Conservation (phyloP, 2,797 vertebrate species). For the Agapornis canus region DNA sequence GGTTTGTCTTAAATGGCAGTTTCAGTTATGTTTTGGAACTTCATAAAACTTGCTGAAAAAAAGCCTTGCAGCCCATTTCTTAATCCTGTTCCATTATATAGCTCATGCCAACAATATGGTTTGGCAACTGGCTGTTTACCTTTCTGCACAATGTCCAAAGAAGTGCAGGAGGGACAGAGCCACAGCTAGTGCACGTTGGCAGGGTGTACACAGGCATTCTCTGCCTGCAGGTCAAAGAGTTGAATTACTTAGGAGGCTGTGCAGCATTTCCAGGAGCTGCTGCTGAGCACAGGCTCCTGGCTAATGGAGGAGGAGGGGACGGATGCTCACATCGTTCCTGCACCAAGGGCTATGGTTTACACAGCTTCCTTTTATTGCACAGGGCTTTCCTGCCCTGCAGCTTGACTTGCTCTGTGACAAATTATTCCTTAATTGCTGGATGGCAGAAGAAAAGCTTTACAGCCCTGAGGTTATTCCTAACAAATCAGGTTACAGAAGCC, state of each 20-base stretch:
- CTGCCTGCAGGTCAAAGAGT: neutral
- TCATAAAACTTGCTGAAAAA: neutral
- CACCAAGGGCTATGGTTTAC: neutral
- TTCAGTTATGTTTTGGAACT: neutral
- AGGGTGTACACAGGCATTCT: neutral
- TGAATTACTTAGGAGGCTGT: neutral
- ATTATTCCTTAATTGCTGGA: slow-evolving; percentile 66
- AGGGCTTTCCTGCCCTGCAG: slow-evolving; percentile 57
- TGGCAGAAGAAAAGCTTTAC: slow-evolving; percentile 61
- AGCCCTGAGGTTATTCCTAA: slow-evolving; percentile 63
- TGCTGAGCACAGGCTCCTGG: neutral
- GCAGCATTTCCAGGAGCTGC: neutral
- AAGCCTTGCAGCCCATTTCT: neutral
- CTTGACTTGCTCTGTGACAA: slow-evolving; percentile 57
- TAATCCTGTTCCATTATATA: neutral
- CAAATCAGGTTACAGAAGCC: slow-evolving; percentile 65
- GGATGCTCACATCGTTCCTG: neutral
- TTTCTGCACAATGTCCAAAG: neutral
- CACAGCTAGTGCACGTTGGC: neutral
- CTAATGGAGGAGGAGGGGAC: neutral
- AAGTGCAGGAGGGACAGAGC: neutral
- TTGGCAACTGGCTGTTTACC: neutral
- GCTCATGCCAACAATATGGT: neutral
- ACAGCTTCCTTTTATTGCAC: slow-evolving; percentile 33
- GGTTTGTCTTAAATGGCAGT: neutral